phyloP scores from a whole-genome alignment of 2,888 invertebrate genomes.

The Cosmopolites sordidus region DNA sequence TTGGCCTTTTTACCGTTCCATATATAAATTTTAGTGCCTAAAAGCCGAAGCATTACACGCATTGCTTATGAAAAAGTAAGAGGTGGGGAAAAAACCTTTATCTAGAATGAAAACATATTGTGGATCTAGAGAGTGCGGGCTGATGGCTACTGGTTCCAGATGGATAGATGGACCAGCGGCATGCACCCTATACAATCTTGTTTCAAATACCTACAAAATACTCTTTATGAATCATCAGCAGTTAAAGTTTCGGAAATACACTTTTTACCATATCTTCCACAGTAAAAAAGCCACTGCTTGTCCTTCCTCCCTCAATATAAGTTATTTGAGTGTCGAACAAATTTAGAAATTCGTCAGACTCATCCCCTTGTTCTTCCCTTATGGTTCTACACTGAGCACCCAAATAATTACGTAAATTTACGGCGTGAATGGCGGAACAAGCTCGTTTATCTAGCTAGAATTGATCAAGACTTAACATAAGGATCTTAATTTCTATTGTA shows the following conservation, averaged over 20 bases:
- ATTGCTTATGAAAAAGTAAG: too few species aligned
- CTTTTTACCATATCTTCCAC: conserved; percentile 77
- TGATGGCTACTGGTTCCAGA: conserved; percentile 79
- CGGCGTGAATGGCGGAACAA: conserved; percentile 97
- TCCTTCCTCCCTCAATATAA: conserved; percentile 97
- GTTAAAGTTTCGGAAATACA: not conserved
- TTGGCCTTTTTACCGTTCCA: conserved; percentile 88
- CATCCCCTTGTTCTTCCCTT: conserved; percentile 95
- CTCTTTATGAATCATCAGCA: not conserved
- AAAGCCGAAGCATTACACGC: too few species aligned
- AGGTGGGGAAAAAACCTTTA: conserved; percentile 67
- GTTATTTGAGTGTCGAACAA: conserved; percentile 87
- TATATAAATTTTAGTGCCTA: conserved; percentile 78
- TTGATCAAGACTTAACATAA: too few species aligned
- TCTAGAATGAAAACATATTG: conserved; percentile 90
- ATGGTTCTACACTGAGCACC: conserved; percentile 92
- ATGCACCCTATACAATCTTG: conserved; percentile 83
- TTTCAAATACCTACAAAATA: conserved; percentile 66
- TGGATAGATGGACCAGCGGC: conserved; percentile 83
- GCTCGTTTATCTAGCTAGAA: conserved; percentile 85
- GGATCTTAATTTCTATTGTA: too few species aligned
- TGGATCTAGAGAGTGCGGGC: conserved; percentile 75
- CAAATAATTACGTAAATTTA: conserved; percentile 92
- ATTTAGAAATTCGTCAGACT: conserved; percentile 90
- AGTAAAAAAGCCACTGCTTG: conserved; percentile 94